phyloP scores from a whole-genome alignment of 1,140 invertebrate genomes.

The Tetramorium simillimum region DNA sequence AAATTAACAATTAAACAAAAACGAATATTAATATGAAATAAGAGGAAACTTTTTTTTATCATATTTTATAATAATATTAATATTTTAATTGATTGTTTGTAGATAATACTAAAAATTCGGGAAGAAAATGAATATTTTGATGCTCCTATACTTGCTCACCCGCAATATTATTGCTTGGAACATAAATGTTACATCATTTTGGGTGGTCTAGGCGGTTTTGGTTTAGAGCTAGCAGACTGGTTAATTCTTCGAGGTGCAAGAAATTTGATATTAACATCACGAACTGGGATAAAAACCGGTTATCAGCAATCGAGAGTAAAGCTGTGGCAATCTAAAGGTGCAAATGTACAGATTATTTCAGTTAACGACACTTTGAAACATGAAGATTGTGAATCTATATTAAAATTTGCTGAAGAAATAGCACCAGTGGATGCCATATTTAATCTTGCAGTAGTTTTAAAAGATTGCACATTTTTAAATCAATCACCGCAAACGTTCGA shows the following conservation, averaged over 20 bases:
- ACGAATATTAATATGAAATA: no score
- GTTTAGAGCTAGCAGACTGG: conserved; percentile 92
- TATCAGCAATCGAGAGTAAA: conserved; percentile 87
- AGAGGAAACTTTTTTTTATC: not conserved
- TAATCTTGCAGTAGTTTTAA: conserved; percentile 90
- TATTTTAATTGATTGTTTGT: not conserved
- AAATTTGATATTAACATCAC: conserved; percentile 89
- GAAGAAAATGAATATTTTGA: conserved; percentile 77
- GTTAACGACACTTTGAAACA: conserved; percentile 83
- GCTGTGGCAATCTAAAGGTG: conserved; percentile 86
- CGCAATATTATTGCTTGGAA: conserved; percentile 86
- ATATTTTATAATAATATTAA: not conserved
- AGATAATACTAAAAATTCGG: conserved; percentile 88
- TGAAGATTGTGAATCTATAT: conserved; percentile 85
- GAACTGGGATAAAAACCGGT: conserved; percentile 88
- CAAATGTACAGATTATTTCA: conserved; percentile 83
- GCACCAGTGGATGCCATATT: conserved; percentile 91
- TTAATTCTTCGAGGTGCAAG: conserved; percentile 89
- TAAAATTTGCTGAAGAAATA: conserved; percentile 86
- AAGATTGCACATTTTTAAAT: conserved; percentile 85
- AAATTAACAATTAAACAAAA: no score
- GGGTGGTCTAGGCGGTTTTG: conserved; percentile 93
- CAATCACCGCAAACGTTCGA: conserved; percentile 85
- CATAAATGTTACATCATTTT: conserved; percentile 84
- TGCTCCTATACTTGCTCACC: conserved; percentile 82